Evolutionary conservation across 92 coral and sea anemone genomes (phyloP), one percentile per base, ranked within the genome.

Genomic region (Palythoa grandiflora): DNA sequence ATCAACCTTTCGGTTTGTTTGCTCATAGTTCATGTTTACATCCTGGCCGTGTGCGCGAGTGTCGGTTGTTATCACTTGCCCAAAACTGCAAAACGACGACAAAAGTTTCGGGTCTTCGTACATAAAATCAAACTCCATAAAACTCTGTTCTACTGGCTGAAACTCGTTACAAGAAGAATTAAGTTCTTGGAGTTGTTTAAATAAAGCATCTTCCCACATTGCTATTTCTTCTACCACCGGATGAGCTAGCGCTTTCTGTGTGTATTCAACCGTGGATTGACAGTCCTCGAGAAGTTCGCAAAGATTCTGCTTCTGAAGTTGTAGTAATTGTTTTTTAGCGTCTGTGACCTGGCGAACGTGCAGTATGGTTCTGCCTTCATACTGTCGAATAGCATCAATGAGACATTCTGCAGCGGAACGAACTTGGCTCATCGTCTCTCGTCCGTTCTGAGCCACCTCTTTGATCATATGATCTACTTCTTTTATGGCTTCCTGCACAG

Each of bases 191-290:
- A 80, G 73, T 48, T 80, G 85, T 80, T 80, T 80, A 13, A 61
- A 65, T 35, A 80, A 50, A 51, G 85, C 85, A 16, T 80, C 68
- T 38, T 80, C 85, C 85, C 85, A 80, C 59, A 80, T 17, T 14
- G 85, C 85, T 9, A 80, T 80, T 80, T 80, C 85, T 17, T 80
- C 85, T 3, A 63, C 74, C 5, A 80, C 60, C n/a, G 85, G 85
- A n/a, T 80, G 53, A 19, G 19, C 74, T 3, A 80, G 73, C 17
- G 85, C 74, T 65, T 80, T 80, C 57, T 80, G 55, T 40, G 85
- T 80, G 73, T 80, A 80, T 63, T 80, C 73, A 65, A 80, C 85
- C 20, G 85, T 80, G 9, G 74, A 80, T 28, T 80, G 85, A 60
- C 85, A 80, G 10, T 80, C 73, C 60, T 63, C 68, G 39, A 80